Evolutionary conservation across 2,113 vertebrate genomes (phyloP).

Genomic region (Hipposideros armiger): DNA sequence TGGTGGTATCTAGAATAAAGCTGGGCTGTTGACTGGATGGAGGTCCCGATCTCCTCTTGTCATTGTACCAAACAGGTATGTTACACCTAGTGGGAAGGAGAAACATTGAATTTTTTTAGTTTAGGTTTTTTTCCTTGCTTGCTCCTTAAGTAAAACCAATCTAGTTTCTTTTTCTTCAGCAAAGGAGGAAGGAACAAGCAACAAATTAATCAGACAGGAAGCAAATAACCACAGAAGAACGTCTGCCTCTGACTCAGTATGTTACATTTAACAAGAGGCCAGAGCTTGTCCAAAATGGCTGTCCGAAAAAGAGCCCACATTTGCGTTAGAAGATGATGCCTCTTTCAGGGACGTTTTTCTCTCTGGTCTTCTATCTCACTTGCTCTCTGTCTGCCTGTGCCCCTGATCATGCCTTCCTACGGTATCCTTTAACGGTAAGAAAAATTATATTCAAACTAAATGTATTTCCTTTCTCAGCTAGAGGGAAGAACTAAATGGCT

Average conservation of each 20-base stretch:
- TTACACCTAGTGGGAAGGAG: neutral
- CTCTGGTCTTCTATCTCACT: neutral
- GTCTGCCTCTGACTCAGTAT: conserved; percentile 85
- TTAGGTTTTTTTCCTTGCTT: neutral
- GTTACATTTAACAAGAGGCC: conserved; percentile 62
- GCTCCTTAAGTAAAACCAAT: conserved; percentile 77
- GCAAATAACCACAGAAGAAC: conserved; percentile 86
- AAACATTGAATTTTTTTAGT: conserved; percentile 28
- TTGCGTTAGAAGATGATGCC: conserved; percentile 62
- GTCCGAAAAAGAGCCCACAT: conserved; percentile 25
- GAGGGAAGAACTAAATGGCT: conserved; percentile 8
- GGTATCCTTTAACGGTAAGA: conserved; percentile 74
- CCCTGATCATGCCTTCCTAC: conserved; percentile 50
- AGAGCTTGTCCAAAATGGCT: conserved; percentile 81
- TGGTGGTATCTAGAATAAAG: neutral
- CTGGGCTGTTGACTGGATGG: neutral
- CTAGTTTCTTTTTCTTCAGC: conserved; percentile 80
- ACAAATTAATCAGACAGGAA: conserved; percentile 90
- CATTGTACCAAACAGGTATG: neutral
- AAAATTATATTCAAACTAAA: conserved; percentile 52
- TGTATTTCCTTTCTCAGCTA: conserved; percentile 61
- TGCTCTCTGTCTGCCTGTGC: conserved; percentile 56
- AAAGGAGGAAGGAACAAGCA: conserved; percentile 82
- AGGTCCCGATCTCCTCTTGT: neutral
- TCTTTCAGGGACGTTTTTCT: conserved; percentile 38